phyloP scores from a whole-genome alignment of 1,140 invertebrate species.

The Helicoverpa armigera region DNA sequence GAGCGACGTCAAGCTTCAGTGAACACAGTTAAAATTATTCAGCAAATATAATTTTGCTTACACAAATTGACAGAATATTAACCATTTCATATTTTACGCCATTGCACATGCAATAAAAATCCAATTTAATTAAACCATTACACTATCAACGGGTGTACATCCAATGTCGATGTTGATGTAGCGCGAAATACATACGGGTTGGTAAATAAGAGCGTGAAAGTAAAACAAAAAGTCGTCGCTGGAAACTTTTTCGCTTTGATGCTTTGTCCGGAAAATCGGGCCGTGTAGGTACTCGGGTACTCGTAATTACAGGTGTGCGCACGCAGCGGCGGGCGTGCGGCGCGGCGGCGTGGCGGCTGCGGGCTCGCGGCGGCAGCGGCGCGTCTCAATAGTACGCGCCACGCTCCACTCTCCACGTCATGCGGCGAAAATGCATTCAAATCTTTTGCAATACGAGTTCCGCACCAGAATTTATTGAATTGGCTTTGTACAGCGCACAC shows the following conservation, averaged over 20 bases:
- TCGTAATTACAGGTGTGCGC: constrained; percentile 58
- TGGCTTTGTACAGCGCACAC: constrained; percentile 70
- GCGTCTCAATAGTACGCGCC: constrained; percentile 42
- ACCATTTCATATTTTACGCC: neutral
- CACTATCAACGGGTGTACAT: neutral
- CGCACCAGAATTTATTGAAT: constrained; percentile 78
- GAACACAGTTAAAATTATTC: constrained; percentile 13
- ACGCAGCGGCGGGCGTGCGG: constrained; percentile 15
- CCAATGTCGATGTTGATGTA: neutral
- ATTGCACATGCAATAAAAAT: constrained; percentile 14
- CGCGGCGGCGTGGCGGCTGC: constrained; percentile 1
- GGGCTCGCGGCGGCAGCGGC: constrained; percentile 23
- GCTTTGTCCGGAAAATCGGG: constrained; percentile 52
- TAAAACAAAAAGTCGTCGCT: constrained; percentile 39
- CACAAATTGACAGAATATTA: constrained; percentile 21
- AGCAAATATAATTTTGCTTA: constrained; percentile 35
- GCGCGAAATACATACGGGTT: constrained; percentile 15
- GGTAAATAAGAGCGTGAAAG: constrained; percentile 35
- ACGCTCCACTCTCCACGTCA: constrained; percentile 58
- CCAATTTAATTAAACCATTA: constrained; percentile 33
- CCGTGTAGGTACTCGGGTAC: constrained; percentile 25
- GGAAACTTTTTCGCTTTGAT: constrained; percentile 56
- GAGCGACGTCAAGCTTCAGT: neutral
- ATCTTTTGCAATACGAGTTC: constrained; percentile 73
- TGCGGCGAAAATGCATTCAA: constrained; percentile 79